phyloP scores from a whole-genome alignment of 2,888 invertebrate genomes.

The Merodon equestris region DNA sequence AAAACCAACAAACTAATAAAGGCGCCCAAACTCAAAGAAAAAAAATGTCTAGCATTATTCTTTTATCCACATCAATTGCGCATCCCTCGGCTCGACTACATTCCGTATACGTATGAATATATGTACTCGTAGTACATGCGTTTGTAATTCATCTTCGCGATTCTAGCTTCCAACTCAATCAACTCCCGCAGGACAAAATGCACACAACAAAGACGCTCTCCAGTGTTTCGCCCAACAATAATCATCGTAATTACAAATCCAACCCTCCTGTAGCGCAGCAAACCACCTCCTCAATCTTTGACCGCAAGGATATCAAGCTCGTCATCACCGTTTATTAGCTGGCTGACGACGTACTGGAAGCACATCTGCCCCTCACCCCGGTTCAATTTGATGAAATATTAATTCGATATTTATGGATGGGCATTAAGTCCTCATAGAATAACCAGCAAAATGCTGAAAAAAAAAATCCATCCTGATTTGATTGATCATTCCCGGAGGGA shows the following conservation, averaged over 20 bases:
- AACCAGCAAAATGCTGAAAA: constrained; percentile 6
- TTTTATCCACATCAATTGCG: constrained; percentile 48
- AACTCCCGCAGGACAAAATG: constrained; percentile 36
- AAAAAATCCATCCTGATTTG: constrained; percentile 72
- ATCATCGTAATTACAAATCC: constrained; percentile 61
- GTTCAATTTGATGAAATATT: constrained; percentile 68
- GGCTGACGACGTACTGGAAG: constrained; percentile 32
- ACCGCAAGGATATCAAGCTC: constrained; percentile 25
- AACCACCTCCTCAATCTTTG: constrained; percentile 56
- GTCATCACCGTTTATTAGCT: constrained; percentile 64
- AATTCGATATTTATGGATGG: constrained; percentile 69
- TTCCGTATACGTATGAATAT: background rate
- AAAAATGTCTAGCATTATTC: constrained; percentile 43
- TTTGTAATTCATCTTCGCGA: constrained; percentile 43
- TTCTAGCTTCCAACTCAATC: constrained; percentile 47
- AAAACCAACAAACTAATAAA: constrained; percentile 68
- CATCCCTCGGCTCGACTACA: background rate
- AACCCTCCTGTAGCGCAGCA: constrained; percentile 30
- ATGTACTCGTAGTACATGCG: constrained; percentile 12
- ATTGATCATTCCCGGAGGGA: constrained; percentile 79
- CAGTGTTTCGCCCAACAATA: constrained; percentile 53
- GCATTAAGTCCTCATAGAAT: constrained; percentile 56
- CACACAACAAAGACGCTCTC: constrained; percentile 26
- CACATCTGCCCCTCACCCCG: constrained; percentile 28
- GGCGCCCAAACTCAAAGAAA: constrained; percentile 12